Percentiles rank a stretch among this genome's conserved stretches.
These are phyloP conservation scores for Chaenogobius annularis DNA, from an alignment of 2,113 vertebrate genomes.

Conservation along the genomic window DNA sequence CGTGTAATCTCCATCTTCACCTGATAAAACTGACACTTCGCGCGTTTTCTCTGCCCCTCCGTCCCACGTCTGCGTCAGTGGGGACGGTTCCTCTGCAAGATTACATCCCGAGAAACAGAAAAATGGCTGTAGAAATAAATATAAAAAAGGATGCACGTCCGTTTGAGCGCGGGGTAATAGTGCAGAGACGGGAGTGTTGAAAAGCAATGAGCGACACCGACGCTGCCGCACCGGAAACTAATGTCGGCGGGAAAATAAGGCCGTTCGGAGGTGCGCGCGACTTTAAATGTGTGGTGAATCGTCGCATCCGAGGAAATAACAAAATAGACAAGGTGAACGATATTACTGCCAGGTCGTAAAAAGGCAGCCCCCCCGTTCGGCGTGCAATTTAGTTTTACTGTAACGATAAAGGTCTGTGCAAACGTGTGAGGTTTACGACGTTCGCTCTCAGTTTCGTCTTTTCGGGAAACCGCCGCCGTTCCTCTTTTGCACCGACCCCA, in stretches of 20 bases:
- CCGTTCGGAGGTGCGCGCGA: neutral
- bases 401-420: neutral
- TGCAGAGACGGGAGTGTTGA: neutral
- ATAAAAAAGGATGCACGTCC: neutral
- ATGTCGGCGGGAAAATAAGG: neutral
- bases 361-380: neutral
- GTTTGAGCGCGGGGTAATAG: neutral
- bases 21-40: neutral
- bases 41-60: neutral
- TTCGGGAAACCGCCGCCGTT: neutral
- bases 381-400: neutral
- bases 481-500: neutral
- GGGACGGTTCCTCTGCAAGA: neutral
- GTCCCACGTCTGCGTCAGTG: neutral
- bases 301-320: neutral
- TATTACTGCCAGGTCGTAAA: neutral
- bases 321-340: neutral
- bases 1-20: constrained; percentile 1
- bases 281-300: neutral
- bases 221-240: neutral
- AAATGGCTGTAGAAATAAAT: neutral
- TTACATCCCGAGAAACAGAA: neutral
- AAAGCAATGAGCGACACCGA: neutral
- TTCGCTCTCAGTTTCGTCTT: neutral
- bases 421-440: neutral